Conservation (phyloP, 2,888 invertebrate genomes). For the Minunthozetes semirufus region DNA sequence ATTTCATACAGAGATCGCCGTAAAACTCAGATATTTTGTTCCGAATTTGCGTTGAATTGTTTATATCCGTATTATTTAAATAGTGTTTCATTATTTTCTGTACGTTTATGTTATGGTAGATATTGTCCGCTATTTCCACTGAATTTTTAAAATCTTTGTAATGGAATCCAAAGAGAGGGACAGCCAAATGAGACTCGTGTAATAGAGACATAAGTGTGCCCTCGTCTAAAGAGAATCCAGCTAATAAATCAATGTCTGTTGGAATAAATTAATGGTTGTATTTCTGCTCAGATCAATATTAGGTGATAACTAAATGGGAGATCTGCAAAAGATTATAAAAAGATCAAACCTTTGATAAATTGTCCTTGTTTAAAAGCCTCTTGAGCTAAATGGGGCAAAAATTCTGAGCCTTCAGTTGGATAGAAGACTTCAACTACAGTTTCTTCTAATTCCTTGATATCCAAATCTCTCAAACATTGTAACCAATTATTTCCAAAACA, state of each 20-base stretch:
- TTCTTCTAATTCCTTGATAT: background rate
- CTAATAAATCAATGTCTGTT: too few relatives aligned
- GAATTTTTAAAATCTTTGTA: too few relatives aligned
- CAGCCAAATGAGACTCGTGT: too few relatives aligned
- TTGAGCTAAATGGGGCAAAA: background rate
- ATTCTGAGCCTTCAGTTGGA: background rate
- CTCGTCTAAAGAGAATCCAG: too few relatives aligned
- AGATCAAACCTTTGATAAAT: background rate
- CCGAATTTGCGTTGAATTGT: background rate
- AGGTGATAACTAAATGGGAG: too few relatives aligned
- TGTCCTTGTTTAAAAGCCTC: background rate
- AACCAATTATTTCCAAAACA: background rate
- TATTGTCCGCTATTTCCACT: too few relatives aligned
- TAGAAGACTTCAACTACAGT: too few relatives aligned
- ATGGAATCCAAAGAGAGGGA: too few relatives aligned
- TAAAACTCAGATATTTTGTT: background rate
- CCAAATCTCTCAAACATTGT: constrained; percentile 10
- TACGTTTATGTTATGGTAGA: too few relatives aligned
- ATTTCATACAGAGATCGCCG: background rate
- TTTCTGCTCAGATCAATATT: background rate
- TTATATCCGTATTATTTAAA: background rate
- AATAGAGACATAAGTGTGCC: too few relatives aligned
- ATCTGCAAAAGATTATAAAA: background rate
- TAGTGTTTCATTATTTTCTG: background rate
- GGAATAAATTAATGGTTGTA: background rate